These are phyloP conservation scores for Halichondria panicea DNA, from an alignment of 37 sponge, comb jelly and placozoan genomes.

Conservation along the genomic window DNA sequence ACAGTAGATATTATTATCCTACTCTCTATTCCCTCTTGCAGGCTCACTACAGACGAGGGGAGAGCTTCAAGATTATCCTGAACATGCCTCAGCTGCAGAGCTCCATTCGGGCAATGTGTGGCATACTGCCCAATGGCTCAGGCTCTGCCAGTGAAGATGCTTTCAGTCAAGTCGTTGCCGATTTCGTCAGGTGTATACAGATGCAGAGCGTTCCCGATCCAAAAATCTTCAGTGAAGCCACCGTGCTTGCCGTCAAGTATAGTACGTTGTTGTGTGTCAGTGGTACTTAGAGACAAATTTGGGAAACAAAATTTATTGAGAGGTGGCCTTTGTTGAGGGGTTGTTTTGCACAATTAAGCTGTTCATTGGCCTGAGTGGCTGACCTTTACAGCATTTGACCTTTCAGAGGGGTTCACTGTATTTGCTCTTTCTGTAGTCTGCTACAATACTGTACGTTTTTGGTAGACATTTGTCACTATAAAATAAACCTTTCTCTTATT, in stretches of 20 bases:
- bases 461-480: too few relatives aligned
- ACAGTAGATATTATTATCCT: too few relatives aligned
- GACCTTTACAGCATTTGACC: too few relatives aligned
- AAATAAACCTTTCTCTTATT: too few relatives aligned
- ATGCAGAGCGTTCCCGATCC: background rate
- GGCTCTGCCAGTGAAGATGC: background rate
- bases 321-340: too few relatives aligned
- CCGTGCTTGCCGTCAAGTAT: conserved; percentile 28
- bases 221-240: conserved; percentile 36
- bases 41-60: conserved; percentile 22
- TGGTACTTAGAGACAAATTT: background rate
- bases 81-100: background rate
- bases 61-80: conserved; percentile 6
- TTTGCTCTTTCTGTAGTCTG: too few relatives aligned
- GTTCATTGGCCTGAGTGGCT: too few relatives aligned
- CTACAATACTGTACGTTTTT: too few relatives aligned
- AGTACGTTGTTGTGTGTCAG: too few relatives aligned
- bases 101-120: background rate
- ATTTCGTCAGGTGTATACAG: conserved; percentile 12
- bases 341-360: too few relatives aligned
- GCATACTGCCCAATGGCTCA: background rate
- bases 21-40: background rate
- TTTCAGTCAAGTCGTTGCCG: background rate
- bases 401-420: too few relatives aligned
- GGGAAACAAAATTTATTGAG: too few relatives aligned